Evolutionary conservation across 2,797 vertebrate species (phyloP).

Genomic region (Ataeniobius toweri): DNA sequence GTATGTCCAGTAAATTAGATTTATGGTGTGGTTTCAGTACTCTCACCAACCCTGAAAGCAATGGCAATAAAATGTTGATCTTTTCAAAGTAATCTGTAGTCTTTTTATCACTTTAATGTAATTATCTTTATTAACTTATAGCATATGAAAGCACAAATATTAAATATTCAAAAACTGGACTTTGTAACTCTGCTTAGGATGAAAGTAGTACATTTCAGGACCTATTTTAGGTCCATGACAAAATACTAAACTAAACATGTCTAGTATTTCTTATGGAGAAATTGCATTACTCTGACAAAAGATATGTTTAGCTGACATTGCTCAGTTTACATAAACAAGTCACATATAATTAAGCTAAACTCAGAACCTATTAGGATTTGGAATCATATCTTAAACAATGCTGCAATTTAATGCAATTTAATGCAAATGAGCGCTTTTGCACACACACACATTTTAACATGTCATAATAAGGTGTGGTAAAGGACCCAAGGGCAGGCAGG

Average conservation of each 20-base stretch:
- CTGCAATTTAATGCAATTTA: conserved; percentile 10
- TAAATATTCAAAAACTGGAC: conserved; percentile 23
- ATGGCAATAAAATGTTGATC: conserved; percentile 13
- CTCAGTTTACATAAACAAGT: background rate
- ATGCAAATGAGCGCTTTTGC: background rate
- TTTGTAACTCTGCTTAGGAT: conserved; percentile 13
- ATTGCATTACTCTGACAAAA: background rate
- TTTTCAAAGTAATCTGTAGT: conserved; percentile 8
- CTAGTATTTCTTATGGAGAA: background rate
- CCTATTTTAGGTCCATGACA: too few species aligned
- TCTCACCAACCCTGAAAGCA: background rate
- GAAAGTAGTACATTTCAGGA: conserved; percentile 2
- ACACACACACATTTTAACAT: conserved; percentile 10
- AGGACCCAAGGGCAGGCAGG: too few species aligned
- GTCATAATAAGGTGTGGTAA: too few species aligned
- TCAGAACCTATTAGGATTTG: background rate
- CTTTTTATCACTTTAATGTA: conserved; percentile 6
- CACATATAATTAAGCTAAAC: background rate
- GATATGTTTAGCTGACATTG: background rate
- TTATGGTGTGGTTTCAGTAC: background rate
- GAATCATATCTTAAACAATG: conserved; percentile 14
- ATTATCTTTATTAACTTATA: conserved; percentile 25
- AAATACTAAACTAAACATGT: background rate
- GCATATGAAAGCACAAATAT: conserved; percentile 17
- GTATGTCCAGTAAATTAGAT: conserved; percentile 13